Evolutionary conservation across 2,797 vertebrate species (phyloP).

Genomic region (Lacerta agilis): DNA sequence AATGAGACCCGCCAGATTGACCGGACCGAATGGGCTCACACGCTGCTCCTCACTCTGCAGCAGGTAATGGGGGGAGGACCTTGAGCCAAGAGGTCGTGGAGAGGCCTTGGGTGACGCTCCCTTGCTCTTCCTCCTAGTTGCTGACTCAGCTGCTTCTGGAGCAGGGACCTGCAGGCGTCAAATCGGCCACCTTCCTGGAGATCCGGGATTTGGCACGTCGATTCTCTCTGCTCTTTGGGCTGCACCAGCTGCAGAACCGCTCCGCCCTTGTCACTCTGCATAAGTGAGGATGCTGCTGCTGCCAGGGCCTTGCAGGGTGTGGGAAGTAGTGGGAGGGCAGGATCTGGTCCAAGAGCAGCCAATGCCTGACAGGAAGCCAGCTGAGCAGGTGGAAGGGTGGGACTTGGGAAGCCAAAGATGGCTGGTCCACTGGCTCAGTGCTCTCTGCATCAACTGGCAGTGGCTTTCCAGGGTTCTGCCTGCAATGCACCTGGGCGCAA

Average conservation of each 20-base stretch:
- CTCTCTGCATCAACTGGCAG: too few relatives aligned
- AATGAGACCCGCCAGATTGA: slow-evolving; percentile 82
- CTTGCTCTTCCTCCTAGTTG: slow-evolving; percentile 57
- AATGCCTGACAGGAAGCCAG: background rate
- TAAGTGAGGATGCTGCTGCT: slow-evolving; percentile 77
- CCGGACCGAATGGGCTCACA: slow-evolving; percentile 83
- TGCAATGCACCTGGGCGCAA: background rate
- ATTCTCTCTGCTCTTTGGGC: slow-evolving; percentile 87
- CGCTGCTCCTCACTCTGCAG: slow-evolving; percentile 86
- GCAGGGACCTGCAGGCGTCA: slow-evolving; percentile 70
- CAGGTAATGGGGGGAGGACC: slow-evolving; percentile 79
- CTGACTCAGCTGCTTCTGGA: slow-evolving; percentile 81
- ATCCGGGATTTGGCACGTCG: slow-evolving; percentile 87
- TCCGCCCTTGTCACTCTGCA: slow-evolving; percentile 84
- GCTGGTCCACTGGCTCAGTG: background rate
- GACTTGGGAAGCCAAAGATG: background rate
- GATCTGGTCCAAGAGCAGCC: background rate
- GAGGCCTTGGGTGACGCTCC: background rate
- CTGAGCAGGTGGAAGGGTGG: background rate
- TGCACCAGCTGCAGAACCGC: slow-evolving; percentile 82
- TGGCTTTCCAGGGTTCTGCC: too few relatives aligned
- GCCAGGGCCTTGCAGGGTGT: background rate
- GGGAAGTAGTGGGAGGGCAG: background rate
- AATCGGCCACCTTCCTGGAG: slow-evolving; percentile 74
- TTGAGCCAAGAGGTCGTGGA: background rate